phyloP scores from a whole-genome alignment of 64 coral and sea anemone species.

The Catalaphyllia jardinei region DNA sequence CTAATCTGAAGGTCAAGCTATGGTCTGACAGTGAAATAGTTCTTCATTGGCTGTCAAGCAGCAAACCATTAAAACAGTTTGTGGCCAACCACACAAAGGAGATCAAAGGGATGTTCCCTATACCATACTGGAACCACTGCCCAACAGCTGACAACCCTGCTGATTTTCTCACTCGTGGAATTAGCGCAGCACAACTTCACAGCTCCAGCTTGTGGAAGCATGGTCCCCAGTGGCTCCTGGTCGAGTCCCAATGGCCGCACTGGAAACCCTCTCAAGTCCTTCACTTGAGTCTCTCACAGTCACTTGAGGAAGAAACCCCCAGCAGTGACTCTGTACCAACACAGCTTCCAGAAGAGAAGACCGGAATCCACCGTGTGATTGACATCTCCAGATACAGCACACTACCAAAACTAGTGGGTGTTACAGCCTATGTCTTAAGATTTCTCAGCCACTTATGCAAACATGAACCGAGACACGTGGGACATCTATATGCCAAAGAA shows the following conservation, averaged over 20 bases:
- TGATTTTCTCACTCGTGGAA: slow-evolving; percentile 33
- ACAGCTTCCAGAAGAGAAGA: slow-evolving; percentile 4
- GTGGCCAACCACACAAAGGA: slow-evolving; percentile 51
- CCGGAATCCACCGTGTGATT: slow-evolving; percentile 24
- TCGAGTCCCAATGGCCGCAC: slow-evolving; percentile 5
- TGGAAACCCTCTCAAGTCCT: slow-evolving; percentile 30
- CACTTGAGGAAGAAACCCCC: slow-evolving; percentile 20
- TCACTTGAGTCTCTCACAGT: slow-evolving; percentile 1
- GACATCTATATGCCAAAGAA: slow-evolving; percentile 24
- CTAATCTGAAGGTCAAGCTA: neutral
- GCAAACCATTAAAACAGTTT: slow-evolving; percentile 54
- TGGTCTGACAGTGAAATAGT: slow-evolving; percentile 83
- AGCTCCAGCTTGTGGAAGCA: slow-evolving; percentile 29
- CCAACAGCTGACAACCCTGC: slow-evolving; percentile 61
- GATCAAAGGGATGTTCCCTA: slow-evolving; percentile 3
- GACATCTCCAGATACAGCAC: slow-evolving; percentile 28
- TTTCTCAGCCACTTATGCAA: slow-evolving; percentile 8
- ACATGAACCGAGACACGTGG: neutral
- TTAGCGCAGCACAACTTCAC: neutral
- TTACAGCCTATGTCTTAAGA: slow-evolving; percentile 45
- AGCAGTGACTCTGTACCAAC: neutral
- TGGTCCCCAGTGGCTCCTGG: slow-evolving; percentile 24
- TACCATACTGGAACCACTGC: slow-evolving; percentile 35
- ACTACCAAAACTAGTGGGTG: slow-evolving; percentile 22
- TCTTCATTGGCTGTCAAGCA: slow-evolving; percentile 57